These are phyloP conservation scores for Cremastinae sp. DNA, from an alignment of 2,888 invertebrate species.

Conservation along the genomic window DNA sequence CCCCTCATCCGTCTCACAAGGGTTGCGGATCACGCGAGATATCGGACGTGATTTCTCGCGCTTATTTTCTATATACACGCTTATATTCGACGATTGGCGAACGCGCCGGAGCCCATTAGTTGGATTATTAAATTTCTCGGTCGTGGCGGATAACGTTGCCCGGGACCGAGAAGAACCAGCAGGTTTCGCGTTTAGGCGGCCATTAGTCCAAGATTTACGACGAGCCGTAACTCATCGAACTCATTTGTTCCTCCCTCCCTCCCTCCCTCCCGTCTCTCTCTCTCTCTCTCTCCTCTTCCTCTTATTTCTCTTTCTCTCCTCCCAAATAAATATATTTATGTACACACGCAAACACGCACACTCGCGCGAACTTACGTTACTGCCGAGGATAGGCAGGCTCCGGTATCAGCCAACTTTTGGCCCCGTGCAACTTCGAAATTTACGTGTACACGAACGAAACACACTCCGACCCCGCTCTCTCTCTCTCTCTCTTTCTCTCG, in stretches of 20 bases:
- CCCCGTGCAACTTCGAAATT: constrained; percentile 39
- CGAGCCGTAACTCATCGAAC: constrained; percentile 80
- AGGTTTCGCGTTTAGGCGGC: constrained; percentile 80
- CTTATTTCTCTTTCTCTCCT: constrained; percentile 53
- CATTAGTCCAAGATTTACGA: constrained; percentile 80
- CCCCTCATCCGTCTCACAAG: constrained; percentile 6
- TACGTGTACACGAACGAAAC: constrained; percentile 8
- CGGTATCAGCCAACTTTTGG: constrained; percentile 34
- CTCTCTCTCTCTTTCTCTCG: constrained; percentile 14
- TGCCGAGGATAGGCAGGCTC: constrained; percentile 15
- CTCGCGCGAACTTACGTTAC: background rate
- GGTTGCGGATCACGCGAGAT: constrained; percentile 31
- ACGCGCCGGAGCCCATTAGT: constrained; percentile 77
- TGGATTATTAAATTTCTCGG: constrained; percentile 80
- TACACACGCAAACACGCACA: constrained; percentile 17
- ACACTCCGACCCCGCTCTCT: no score
- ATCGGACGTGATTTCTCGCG: constrained; percentile 32
- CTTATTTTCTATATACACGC: constrained; percentile 16
- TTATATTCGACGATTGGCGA: constrained; percentile 75
- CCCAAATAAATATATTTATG: constrained; percentile 30
- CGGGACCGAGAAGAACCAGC: constrained; percentile 69
- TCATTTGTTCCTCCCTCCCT: constrained; percentile 76
- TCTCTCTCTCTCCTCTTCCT: constrained; percentile 67
- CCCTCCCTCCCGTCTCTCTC: constrained; percentile 60
- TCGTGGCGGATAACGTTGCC: constrained; percentile 67